A percentile compares a stretch with the other conserved stretches of the same genome.
Evolutionary conservation across 2,113 vertebrate species (phyloP).

Genomic region (Carollia perspicillata): DNA sequence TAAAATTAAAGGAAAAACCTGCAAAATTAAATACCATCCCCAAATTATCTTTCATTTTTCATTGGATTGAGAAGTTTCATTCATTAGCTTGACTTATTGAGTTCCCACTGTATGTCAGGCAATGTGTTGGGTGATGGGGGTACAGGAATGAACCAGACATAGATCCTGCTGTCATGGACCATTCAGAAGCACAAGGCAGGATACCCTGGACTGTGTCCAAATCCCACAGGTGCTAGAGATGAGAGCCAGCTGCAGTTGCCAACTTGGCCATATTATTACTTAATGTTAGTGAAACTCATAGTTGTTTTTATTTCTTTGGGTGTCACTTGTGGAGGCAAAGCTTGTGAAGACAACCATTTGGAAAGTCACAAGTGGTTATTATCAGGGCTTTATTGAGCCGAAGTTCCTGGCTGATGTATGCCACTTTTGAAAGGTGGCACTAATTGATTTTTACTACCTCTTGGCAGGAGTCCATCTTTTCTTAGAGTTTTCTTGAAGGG

Average conservation of each 20-base stretch:
- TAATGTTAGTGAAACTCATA: not conserved
- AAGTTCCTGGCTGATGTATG: not conserved
- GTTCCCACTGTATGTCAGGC: not conserved
- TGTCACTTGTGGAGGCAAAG: not conserved
- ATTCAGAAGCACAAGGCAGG: not conserved
- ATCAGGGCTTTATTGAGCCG: not conserved
- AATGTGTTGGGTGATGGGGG: not conserved
- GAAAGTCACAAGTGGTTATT: constrained; percentile 9
- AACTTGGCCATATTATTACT: not conserved
- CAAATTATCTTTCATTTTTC: not conserved
- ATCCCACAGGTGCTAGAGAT: not conserved
- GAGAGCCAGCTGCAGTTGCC: not conserved
- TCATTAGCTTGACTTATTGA: not conserved
- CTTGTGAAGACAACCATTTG: constrained; percentile 9
- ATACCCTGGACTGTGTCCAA: not conserved
- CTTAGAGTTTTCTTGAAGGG: constrained; percentile 19
- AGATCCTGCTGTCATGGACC: not conserved
- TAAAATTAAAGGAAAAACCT: not conserved
- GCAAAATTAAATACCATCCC: not conserved
- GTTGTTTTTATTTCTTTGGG: not conserved
- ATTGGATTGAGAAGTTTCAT: not conserved
- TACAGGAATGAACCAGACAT: not conserved
- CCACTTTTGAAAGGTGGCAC: constrained; percentile 5
- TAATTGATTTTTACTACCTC: not conserved
- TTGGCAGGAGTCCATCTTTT: constrained; percentile 3